phyloP scores from a whole-genome alignment of 2,888 invertebrate species.

The Pantelozetes paolii region DNA sequence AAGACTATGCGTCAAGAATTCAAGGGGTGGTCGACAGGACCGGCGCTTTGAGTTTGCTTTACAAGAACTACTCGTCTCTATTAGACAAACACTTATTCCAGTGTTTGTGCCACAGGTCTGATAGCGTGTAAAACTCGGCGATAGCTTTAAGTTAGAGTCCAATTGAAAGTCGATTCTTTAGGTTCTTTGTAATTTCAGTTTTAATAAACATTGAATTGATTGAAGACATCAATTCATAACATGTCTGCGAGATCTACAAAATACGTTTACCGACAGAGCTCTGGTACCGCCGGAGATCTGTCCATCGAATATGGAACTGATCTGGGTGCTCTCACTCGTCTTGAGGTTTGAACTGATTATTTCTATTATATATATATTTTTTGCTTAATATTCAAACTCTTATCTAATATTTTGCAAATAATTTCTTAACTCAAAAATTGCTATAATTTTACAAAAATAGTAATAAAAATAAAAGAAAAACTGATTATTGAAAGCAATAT shows the following conservation, averaged over 20 bases:
- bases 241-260: conserved; percentile 63
- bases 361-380: neutral
- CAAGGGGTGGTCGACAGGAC: conserved; percentile 12
- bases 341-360: conserved; percentile 78
- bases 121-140: conserved; percentile 1
- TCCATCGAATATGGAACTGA: conserved; percentile 93
- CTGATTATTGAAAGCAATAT: neutral
- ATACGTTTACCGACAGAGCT: conserved; percentile 76
- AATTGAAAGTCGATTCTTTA: neutral
- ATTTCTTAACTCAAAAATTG: too few species aligned
- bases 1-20: conserved; percentile 26
- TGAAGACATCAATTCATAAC: conserved; percentile 31
- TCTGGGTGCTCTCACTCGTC: conserved; percentile 86
- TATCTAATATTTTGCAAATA: neutral
- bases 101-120: conserved; percentile 17
- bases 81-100: conserved; percentile 21
- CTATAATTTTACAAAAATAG: neutral
- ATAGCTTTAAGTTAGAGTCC: conserved; percentile 23
- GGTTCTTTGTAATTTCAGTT: conserved; percentile 3
- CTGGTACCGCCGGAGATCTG: conserved; percentile 65
- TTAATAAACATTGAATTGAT: neutral
- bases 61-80: conserved; percentile 17
- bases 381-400: neutral
- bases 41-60: conserved; percentile 4
- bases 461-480: neutral